Conservation (phyloP, 2,888 invertebrate species). For the Synanthedon andrenaeformis region DNA sequence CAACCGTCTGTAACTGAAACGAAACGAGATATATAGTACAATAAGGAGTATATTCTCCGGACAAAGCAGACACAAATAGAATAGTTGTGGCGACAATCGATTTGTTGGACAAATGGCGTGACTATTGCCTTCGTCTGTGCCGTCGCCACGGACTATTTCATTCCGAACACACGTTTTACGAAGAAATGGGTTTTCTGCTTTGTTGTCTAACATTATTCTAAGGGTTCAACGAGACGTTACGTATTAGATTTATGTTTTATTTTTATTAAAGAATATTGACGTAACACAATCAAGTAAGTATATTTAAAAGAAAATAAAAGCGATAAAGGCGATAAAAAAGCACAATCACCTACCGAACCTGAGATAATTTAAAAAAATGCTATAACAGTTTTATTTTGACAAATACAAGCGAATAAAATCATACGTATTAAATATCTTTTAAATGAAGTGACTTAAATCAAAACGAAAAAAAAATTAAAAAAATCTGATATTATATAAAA, state of each 20-base stretch:
- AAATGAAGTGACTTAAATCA: too few species aligned
- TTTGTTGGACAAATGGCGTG: slow-evolving; percentile 12
- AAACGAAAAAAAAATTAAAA: too few species aligned
- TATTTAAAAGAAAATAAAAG: too few species aligned
- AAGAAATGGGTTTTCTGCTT: neutral
- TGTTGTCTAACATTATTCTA: neutral
- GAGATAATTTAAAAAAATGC: too few species aligned
- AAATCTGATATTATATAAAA: too few species aligned
- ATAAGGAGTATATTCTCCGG: slow-evolving; percentile 3
- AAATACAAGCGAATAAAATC: too few species aligned
- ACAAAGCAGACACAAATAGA: slow-evolving; percentile 8
- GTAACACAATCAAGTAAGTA: neutral
- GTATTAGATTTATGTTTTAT: neutral
- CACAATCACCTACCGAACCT: too few species aligned
- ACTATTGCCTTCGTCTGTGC: slow-evolving; percentile 8
- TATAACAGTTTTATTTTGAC: too few species aligned
- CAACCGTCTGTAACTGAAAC: neutral
- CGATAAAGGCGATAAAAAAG: too few species aligned
- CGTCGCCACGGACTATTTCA: slow-evolving; percentile 2
- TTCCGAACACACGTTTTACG: slow-evolving; percentile 1
- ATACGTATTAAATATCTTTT: too few species aligned
- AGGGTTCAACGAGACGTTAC: neutral
- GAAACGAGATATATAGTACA: neutral
- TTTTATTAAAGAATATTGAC: neutral
- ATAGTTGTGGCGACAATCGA: slow-evolving; percentile 12